Base-by-base conservation (phyloP, 1,140 invertebrate species). In the Agraylea sexmaculata region DNA sequence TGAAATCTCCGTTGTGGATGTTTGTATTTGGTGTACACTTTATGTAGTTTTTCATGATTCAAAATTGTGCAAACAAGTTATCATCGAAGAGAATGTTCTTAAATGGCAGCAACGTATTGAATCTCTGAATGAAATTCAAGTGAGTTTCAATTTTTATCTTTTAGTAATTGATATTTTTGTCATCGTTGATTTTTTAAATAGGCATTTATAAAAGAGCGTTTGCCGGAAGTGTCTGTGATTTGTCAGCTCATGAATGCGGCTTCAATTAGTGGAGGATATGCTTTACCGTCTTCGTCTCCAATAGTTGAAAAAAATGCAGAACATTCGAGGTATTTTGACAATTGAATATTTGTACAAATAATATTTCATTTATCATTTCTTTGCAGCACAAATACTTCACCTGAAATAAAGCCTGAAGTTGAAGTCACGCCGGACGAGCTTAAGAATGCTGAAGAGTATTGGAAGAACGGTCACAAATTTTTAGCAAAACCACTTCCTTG, bases 11-110 rank as follows among this genome's bases (percentile, higher is more conserved):
- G 55, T 70, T 37, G 73, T 68, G 28, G 80, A 83, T 57, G 59
- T 75, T 23, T 68, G 71, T 13, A 59, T 83, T 50, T 83, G 76
- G 74, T 66, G 69, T 36, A 73, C 70, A 17, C 42, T 82, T 5
- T 81, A 77, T 60, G 74, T 71, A 5, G 53, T 80, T 2, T 45
- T 64, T 42, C 56, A 55, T 37, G 56, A 63, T 46, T 54, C 54
- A 6, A 59, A 60, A 36, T 43, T 66, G 13, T 50, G 48, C 7
- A 64, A 69, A 40, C 54, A 70, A 41, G 50, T 55, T 6, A 65
- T 63, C 46, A 52, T 70, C 29, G 65, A 58, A 34, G 39, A 54
- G 3, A 58, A 61, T 43, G 21, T 76, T 19, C 42, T 50, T 1
- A 51, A 60, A 25, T 60, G 64, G 50, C 54, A 76, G 1, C 59